Evolutionary conservation across 2,113 vertebrate genomes (phyloP).

Genomic region (Protomyctophum bolini): DNA sequence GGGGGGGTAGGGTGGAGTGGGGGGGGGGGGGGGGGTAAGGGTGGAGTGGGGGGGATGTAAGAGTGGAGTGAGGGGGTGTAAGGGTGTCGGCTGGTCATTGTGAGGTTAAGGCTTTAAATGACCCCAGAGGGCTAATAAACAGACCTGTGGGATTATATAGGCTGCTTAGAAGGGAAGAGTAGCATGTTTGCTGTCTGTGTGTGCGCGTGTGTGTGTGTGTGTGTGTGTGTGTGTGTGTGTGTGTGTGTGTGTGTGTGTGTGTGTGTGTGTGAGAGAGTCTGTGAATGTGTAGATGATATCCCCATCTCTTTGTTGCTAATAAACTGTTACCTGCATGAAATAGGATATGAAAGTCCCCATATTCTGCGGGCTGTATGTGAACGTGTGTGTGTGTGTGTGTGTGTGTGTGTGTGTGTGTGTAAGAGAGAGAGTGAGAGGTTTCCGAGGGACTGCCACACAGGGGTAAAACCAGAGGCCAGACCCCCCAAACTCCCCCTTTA

Average conservation of each 20-base stretch:
- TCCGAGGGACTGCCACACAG: constrained; percentile 45
- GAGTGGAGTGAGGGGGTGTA: too few relatives aligned
- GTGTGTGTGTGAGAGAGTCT: not conserved
- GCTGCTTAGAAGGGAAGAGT: not conserved
- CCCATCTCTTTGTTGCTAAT: constrained; percentile 5
- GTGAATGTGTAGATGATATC: not conserved
- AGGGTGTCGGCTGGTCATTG: not conserved
- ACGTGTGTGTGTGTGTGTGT: constrained; percentile 6
- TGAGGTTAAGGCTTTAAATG: not conserved
- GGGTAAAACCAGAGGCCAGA: constrained; percentile 60
- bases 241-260: too few relatives aligned
- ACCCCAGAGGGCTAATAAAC: not conserved
- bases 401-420: constrained; percentile 6
- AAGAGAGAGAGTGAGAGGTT: constrained; percentile 8
- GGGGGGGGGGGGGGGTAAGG: not conserved
- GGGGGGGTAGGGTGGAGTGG: not conserved
- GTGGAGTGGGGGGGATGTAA: not conserved
- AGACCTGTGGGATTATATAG: not conserved
- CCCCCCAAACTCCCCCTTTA: constrained; percentile 18
- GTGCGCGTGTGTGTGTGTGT: too few relatives aligned
- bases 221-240: too few relatives aligned
- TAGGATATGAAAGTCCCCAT: constrained; percentile 1
- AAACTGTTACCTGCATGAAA: constrained; percentile 38
- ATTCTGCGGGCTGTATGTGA: not conserved
- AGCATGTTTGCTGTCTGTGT: not conserved